A percentile compares a stretch with the other conserved stretches of the same genome.
phyloP scores from a whole-genome alignment of 2,113 vertebrate genomes.

The Saccopteryx bilineata region DNA sequence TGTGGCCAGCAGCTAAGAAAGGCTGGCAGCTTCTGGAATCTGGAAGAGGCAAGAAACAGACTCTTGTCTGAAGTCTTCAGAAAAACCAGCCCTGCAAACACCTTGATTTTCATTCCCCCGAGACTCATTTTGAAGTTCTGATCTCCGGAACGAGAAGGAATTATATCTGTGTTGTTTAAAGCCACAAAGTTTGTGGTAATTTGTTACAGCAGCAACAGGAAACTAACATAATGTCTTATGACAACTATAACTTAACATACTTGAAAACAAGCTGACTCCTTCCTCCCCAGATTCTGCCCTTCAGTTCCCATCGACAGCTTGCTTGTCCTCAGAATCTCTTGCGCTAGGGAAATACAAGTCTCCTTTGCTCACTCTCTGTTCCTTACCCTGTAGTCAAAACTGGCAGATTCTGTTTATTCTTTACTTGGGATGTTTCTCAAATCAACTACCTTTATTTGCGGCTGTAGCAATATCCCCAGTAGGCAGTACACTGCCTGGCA shows the following conservation, averaged over 20 bases:
- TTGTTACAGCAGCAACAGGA: background rate
- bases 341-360: background rate
- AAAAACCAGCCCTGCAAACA: background rate
- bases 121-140: background rate
- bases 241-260: background rate
- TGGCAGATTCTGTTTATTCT: background rate
- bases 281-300: background rate
- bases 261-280: background rate
- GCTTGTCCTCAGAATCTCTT: background rate
- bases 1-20: background rate
- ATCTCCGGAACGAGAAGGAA: background rate
- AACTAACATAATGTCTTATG: background rate
- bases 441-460: background rate
- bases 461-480: background rate
- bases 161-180: background rate
- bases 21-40: background rate
- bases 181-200: background rate
- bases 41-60: background rate
- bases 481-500: background rate
- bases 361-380: background rate
- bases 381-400: background rate
- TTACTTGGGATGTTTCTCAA: background rate
- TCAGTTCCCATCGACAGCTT: background rate
- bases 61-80: background rate
- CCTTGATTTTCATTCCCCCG: background rate